A percentile compares a stretch with the other conserved stretches of the same genome.
These are phyloP conservation scores for Caenorhabditis sp. DNA, from an alignment of 2,888 invertebrate species.

Conservation along the genomic window DNA sequence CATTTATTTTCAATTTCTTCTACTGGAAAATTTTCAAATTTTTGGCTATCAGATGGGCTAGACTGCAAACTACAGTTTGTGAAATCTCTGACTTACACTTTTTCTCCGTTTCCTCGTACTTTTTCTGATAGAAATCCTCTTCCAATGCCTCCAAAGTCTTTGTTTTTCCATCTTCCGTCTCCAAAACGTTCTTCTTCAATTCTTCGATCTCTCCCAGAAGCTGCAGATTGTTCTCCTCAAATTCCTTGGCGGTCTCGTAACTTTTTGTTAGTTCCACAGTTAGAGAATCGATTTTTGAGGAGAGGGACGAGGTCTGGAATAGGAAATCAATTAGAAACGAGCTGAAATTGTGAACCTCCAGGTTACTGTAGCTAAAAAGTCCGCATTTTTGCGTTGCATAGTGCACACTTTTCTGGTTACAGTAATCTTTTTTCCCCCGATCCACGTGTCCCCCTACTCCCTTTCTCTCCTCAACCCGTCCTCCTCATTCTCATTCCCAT, in stretches of 20 bases:
- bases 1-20: slow-evolving; percentile 54
- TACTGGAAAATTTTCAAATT: slow-evolving; percentile 40
- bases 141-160: slow-evolving; percentile 33
- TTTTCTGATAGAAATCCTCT: slow-evolving; percentile 44
- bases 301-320: slow-evolving; percentile 19
- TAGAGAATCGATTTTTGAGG: slow-evolving; percentile 17
- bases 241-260: slow-evolving; percentile 15
- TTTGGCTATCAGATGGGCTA: too few relatives aligned
- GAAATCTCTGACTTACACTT: slow-evolving; percentile 47
- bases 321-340: too few relatives aligned
- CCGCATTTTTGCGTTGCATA: not conserved
- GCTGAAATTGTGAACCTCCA: too few relatives aligned
- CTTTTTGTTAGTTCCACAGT: slow-evolving; percentile 19
- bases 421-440: too few relatives aligned
- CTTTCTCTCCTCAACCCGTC: too few relatives aligned
- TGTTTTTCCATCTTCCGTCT: too few relatives aligned
- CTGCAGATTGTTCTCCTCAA: slow-evolving; percentile 23
- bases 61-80: too few relatives aligned
- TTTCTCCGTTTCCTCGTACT: slow-evolving; percentile 32
- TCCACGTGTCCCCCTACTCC: too few relatives aligned
- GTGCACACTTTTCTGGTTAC: not conserved
- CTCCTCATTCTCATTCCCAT: too few relatives aligned
- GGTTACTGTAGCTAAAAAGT: too few relatives aligned
- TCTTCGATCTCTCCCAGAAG: slow-evolving; percentile 20
- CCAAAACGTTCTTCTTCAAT: slow-evolving; percentile 24